Evolutionary conservation across 2,797 vertebrate genomes (phyloP), one percentile per base, ranked within the genome.

Genomic region (Botia almorhae): DNA sequence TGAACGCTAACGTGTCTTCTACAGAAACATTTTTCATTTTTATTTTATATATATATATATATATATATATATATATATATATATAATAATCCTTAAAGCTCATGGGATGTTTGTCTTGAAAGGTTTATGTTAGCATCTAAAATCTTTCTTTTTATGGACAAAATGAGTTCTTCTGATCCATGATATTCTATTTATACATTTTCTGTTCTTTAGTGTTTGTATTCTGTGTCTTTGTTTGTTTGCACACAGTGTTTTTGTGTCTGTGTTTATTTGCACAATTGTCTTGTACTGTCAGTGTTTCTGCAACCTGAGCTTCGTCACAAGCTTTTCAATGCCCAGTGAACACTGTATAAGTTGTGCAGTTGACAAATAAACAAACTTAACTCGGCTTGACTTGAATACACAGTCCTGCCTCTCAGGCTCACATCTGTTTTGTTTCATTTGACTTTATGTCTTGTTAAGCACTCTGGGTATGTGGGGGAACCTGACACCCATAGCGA

Each of bases 341-440:
- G 65, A 61, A 70, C 56, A 63, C 65, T 14, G n/a, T 36, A 2
- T 61, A 60, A 78, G 67, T 46, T 23, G 14, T 76, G 50, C 50
- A 56, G 46, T 33, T 69, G 16, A 69, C 75, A 69, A 77, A 69
- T 77, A 69, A 77, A 77, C 75, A 77, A 77, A 69, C 51, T 19
- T 19, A 53, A 69, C 64, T 7, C 65, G 29, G 14, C 50, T 21
- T 6, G 39, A 60, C 61, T 29, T 29, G 58, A 48, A 48, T 29
- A 50, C 56, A 51, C 61, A 39, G 8, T 81, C 43, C 61, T 82
- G 12, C 33, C 51, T 76, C 80, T 80, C 69, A 71, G 60, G 23
- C 51, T 80, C 73, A 65, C 87, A 86, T 82, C 80, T 87, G 85
- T 83, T 89, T 82, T 60, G 83, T 84, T 84, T 85, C 76, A 89